phyloP scores from a whole-genome alignment of 2,888 invertebrate genomes.

The Thysanoteuthis rhombus region DNA sequence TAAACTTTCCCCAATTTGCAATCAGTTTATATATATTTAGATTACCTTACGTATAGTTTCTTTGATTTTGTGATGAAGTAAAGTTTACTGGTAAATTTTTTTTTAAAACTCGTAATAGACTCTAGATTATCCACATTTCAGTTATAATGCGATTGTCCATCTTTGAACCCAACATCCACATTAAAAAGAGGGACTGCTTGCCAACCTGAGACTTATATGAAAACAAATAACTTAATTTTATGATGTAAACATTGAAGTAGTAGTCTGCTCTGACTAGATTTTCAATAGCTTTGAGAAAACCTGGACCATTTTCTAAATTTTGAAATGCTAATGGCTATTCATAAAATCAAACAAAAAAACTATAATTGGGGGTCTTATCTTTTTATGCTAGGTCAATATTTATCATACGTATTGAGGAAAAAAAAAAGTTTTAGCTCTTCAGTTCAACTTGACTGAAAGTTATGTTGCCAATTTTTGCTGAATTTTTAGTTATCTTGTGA shows the following conservation, averaged over 20 bases:
- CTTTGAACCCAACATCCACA: too few species aligned
- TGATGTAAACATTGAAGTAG: neutral
- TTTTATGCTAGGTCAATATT: neutral
- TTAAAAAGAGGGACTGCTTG: neutral
- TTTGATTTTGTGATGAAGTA: too few species aligned
- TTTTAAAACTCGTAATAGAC: too few species aligned
- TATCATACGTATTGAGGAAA: neutral
- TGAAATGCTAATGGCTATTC: neutral
- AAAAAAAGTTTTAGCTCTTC: neutral
- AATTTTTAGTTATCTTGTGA: neutral
- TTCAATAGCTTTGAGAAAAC: neutral
- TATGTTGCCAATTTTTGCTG: neutral
- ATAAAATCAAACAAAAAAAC: too few species aligned
- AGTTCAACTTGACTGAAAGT: neutral
- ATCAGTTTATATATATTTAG: too few species aligned
- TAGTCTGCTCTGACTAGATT: neutral
- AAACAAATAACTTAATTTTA: neutral
- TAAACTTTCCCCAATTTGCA: too few species aligned
- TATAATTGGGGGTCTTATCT: too few species aligned
- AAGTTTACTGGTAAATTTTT: too few species aligned
- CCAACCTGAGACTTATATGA: neutral
- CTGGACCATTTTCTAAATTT: neutral
- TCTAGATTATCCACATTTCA: too few species aligned
- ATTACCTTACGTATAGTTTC: too few species aligned
- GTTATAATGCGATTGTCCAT: too few species aligned